Percentiles rank a stretch among this genome's conserved stretches.
phyloP scores from a whole-genome alignment of 2,797 vertebrate species.

The Xenops minutus region DNA sequence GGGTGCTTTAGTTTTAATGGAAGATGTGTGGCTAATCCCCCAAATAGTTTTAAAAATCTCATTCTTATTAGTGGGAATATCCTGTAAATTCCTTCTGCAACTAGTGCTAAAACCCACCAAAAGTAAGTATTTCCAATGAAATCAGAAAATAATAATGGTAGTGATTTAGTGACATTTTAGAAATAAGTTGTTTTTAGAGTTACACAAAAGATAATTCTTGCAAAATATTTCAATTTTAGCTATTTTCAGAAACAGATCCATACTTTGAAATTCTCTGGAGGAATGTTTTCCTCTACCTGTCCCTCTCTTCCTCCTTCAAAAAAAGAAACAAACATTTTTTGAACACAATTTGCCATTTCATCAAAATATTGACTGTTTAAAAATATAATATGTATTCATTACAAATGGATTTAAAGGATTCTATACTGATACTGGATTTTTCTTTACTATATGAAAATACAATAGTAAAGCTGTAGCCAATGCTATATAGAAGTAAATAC shows the following conservation, averaged over 20 bases:
- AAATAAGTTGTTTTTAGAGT: background rate
- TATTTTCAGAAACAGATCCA: background rate
- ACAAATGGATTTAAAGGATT: background rate
- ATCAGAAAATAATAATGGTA: background rate
- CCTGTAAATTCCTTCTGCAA: background rate
- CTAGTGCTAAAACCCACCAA: background rate
- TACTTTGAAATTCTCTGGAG: background rate
- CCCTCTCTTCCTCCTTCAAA: background rate
- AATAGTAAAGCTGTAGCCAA: background rate
- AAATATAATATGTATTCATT: background rate
- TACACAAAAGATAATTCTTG: background rate
- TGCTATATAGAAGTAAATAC: background rate
- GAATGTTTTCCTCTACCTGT: background rate
- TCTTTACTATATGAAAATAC: background rate
- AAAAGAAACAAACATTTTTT: background rate
- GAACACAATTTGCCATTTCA: background rate
- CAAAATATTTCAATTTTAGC: background rate
- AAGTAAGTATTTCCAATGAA: background rate
- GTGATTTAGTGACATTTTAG: background rate
- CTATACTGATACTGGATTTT: fast-evolving
- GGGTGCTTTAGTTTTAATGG: slow-evolving; percentile 10
- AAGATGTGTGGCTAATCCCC: slow-evolving; percentile 12
- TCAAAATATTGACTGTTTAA: background rate
- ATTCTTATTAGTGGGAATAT: background rate
- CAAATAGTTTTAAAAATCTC: background rate